Evolutionary conservation across 2,113 vertebrate species (phyloP).

Genomic region (Melanerpes formicivorus): DNA sequence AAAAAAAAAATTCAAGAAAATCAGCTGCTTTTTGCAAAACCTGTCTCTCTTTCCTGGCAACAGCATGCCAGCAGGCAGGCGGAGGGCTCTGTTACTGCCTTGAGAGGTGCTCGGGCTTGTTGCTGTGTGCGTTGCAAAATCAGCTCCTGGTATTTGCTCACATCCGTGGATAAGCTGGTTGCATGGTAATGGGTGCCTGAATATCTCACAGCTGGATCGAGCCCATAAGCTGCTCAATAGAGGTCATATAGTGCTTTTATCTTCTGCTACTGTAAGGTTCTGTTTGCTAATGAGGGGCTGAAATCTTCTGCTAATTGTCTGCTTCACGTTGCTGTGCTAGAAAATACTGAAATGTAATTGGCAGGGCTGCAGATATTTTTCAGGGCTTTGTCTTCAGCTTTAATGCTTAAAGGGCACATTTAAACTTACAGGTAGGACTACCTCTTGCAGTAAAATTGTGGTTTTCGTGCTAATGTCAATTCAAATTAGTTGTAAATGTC

Average conservation of each 20-base stretch:
- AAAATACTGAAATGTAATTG: not conserved
- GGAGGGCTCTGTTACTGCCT: not conserved
- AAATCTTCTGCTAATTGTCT: constrained; percentile 43
- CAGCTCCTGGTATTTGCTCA: constrained; percentile 13
- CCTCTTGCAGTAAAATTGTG: constrained; percentile 17
- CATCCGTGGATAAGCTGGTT: not conserved
- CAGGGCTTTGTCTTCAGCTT: not conserved
- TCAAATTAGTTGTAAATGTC: constrained; percentile 51
- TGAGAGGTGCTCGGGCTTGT: not conserved
- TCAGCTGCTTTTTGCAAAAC: not conserved
- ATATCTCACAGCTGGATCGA: constrained; percentile 30
- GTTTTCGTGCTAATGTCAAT: not conserved
- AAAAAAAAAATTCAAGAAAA: not conserved
- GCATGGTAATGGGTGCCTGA: constrained; percentile 27
- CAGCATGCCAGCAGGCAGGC: not conserved
- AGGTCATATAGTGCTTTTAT: not conserved
- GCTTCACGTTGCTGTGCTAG: not conserved
- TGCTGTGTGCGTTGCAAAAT: not conserved
- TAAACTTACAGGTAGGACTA: constrained; percentile 5
- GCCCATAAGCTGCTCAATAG: not conserved
- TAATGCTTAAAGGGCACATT: constrained; percentile 13
- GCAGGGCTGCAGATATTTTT: constrained; percentile 28
- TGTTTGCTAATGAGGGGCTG: constrained; percentile 33
- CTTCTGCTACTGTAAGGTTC: not conserved
- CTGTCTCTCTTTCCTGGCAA: not conserved